Percentiles rank a stretch among this genome's conserved stretches.
Evolutionary conservation across 2,797 vertebrate genomes (phyloP).

Genomic region (Chaenodraco wilsoni): DNA sequence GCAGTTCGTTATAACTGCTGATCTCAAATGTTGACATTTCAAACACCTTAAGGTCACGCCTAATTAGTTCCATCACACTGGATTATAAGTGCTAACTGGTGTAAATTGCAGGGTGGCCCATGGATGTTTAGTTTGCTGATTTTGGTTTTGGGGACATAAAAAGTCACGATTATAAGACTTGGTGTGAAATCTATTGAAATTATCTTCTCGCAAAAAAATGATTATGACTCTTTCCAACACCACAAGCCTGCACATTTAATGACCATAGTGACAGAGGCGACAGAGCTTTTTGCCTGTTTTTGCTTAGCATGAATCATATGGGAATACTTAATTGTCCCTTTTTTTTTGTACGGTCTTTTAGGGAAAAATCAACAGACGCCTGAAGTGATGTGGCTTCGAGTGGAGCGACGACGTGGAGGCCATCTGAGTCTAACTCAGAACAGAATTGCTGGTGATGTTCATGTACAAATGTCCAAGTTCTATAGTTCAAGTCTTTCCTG

Average conservation of each 20-base stretch:
- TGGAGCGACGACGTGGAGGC: constrained; percentile 16
- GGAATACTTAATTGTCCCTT: constrained; percentile 11
- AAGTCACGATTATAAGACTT: constrained; percentile 32
- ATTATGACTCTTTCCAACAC: constrained; percentile 20
- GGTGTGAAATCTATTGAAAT: constrained; percentile 50
- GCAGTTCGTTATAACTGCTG: constrained; percentile 11
- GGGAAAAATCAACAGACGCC: constrained; percentile 41
- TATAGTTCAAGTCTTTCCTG: background rate
- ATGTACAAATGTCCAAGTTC: background rate
- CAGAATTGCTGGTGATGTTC: constrained; percentile 11
- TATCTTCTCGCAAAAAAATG: constrained; percentile 24
- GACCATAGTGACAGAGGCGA: constrained; percentile 37
- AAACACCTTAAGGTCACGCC: constrained; percentile 26
- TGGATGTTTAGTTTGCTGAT: constrained; percentile 19
- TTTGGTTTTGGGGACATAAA: constrained; percentile 33
- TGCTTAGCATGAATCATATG: constrained; percentile 17
- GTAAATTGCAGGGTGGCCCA: constrained; percentile 35
- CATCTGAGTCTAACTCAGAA: constrained; percentile 23
- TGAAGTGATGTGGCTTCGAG: constrained; percentile 43
- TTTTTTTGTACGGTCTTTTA: constrained; percentile 23
- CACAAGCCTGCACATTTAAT: constrained; percentile 24
- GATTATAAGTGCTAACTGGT: constrained; percentile 34
- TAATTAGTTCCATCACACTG: constrained; percentile 44
- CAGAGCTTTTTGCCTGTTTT: constrained; percentile 26
- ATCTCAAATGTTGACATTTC: constrained; percentile 39